These are phyloP conservation scores for Tryphoninae sp. DNA, from an alignment of 2,888 invertebrate species.

Conservation along the genomic window DNA sequence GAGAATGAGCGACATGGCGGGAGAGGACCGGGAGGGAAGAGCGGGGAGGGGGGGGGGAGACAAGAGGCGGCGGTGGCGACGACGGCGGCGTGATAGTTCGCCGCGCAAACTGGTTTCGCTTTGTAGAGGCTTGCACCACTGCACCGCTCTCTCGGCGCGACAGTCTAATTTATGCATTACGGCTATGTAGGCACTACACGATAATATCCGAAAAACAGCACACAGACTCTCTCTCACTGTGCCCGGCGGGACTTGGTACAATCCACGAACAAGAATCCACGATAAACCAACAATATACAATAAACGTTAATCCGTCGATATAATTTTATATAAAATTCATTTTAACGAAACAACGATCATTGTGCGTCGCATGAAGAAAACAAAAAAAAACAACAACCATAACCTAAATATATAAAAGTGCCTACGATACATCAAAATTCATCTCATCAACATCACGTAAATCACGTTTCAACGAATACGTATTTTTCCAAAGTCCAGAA, in stretches of 20 bases:
- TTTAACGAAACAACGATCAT: background rate
- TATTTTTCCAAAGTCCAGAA: slow-evolving; percentile 6
- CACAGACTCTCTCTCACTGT: slow-evolving; percentile 62
- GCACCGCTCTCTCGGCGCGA: slow-evolving; percentile 79
- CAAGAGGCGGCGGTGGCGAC: slow-evolving; percentile 66
- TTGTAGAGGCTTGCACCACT: slow-evolving; percentile 80
- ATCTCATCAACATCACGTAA: slow-evolving; percentile 64
- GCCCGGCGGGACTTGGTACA: slow-evolving; percentile 59
- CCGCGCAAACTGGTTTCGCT: slow-evolving; percentile 80
- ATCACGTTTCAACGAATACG: slow-evolving; percentile 46
- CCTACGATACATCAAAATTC: slow-evolving; percentile 76
- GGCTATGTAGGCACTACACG: slow-evolving; percentile 81
- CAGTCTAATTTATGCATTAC: slow-evolving; percentile 82
- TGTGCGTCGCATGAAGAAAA: slow-evolving; percentile 58
- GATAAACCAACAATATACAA: slow-evolving; percentile 55
- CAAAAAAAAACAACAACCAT: slow-evolving; percentile 18
- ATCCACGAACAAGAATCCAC: slow-evolving; percentile 54
- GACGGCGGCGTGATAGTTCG: slow-evolving; percentile 51
- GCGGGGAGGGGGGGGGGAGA: slow-evolving; percentile 62
- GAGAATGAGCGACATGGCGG: slow-evolving; percentile 21
- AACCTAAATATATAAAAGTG: slow-evolving; percentile 70
- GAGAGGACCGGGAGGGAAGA: slow-evolving; percentile 32
- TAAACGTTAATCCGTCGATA: background rate
- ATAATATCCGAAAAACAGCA: slow-evolving; percentile 68
- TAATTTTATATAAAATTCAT: slow-evolving; percentile 3